Evolutionary conservation across 2,888 invertebrate genomes (phyloP), one percentile per base, ranked within the genome.

Genomic region (Blastobasis lacticolella): DNA sequence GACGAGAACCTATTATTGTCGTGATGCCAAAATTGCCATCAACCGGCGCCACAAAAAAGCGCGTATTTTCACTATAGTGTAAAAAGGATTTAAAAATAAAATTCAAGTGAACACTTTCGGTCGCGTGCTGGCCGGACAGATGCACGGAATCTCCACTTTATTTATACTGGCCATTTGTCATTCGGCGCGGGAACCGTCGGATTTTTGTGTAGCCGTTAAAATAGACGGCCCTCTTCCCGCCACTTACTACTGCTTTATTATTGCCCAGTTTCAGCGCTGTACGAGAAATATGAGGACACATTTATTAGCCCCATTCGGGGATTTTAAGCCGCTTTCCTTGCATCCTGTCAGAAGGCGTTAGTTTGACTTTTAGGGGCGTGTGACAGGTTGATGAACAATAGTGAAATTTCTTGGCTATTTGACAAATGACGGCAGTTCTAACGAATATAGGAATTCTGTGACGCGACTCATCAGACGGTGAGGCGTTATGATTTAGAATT

Each of bases 81-180:
- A 23, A 23, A 23, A 23, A 23, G 23, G 23, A 23, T 23, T 23
- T 23, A 2, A 23, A 23, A 23, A 23, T 23, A 23, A 23, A 23
- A 23, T 23, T 23, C 23, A 23, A 23, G 23, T 23, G 23, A 23
- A 23, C 42, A 40, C 9, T 46, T 49, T 10, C 36, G 42, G 49
- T 46, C 46, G 52, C 49, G 49, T 55, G 49, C 49, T 23, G 3
- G 51, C 49, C 41, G 10, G 45, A 46, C 41, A 54, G 57, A 60
- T 59, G 55, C 56, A 59, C 57, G 55, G 58, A 54, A 58, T 63
- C 23, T 23, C 50, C 57, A 61, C 57, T 66, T 67, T 76, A 75
- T 78, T 76, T 78, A 73, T 76, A 75, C 23, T 23, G 23, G 67
- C 70, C 70, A 75, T 77, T 72, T 78, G 71, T 77, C 76, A 75